Conservation (phyloP, 2,113 vertebrate species). For the Nicator chloris region DNA sequence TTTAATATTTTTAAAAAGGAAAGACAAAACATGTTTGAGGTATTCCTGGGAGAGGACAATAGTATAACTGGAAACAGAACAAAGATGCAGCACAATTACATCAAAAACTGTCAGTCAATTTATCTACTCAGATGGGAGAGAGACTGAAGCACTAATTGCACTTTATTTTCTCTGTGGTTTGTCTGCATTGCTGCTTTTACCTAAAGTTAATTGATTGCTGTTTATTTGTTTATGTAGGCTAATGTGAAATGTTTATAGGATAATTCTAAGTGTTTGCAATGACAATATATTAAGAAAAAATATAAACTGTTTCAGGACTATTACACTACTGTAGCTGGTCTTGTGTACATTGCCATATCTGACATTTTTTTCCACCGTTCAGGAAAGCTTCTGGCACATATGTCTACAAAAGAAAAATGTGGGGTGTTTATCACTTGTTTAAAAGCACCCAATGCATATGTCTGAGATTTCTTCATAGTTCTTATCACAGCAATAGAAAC, state of each 20-base stretch:
- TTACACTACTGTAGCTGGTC: not conserved
- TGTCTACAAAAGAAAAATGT: not conserved
- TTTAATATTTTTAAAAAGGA: not conserved
- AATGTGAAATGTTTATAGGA: not conserved
- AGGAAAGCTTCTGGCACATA: not conserved
- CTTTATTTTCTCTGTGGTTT: not conserved
- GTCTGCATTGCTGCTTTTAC: not conserved
- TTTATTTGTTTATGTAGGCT: conserved; percentile 3
- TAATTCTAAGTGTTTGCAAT: not conserved
- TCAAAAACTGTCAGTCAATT: not conserved
- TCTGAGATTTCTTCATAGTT: not conserved
- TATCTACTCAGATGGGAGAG: not conserved
- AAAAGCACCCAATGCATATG: not conserved
- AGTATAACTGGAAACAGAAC: not conserved
- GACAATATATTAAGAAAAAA: not conserved
- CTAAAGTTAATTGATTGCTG: not conserved
- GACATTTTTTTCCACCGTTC: not conserved
- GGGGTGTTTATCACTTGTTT: not conserved
- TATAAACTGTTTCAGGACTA: not conserved
- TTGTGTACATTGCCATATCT: not conserved
- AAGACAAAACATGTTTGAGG: not conserved
- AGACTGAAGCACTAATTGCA: not conserved
- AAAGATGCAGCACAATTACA: not conserved
- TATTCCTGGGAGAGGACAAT: not conserved
- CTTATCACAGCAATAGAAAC: not conserved